Percentiles rank a stretch among this genome's conserved stretches.
phyloP scores from a whole-genome alignment of 53 echinoderm and acorn worm species.

The Holothuria leucospilota region DNA sequence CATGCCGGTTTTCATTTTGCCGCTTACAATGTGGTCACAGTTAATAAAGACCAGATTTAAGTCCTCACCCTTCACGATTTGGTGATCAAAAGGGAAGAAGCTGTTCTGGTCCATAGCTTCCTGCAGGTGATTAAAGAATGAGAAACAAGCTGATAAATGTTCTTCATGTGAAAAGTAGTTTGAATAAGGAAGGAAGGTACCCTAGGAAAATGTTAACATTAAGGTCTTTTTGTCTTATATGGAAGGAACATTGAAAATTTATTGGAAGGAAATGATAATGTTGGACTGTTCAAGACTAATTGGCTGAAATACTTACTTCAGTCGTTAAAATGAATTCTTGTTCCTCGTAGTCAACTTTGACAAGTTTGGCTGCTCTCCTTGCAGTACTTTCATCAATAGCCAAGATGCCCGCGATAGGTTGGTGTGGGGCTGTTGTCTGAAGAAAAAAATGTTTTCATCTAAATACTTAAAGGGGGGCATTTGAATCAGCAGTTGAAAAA shows the following conservation, averaged over 20 bases:
- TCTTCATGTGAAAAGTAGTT: no score
- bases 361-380: conserved; percentile 20
- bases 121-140: no score
- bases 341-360: conserved; percentile 20
- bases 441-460: no score
- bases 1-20: conserved; percentile 63
- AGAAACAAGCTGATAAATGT: no score
- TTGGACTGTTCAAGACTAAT: no score
- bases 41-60: conserved; percentile 51
- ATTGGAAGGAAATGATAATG: no score
- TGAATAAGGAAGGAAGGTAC: no score
- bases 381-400: conserved; percentile 34
- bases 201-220: no score
- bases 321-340: conserved; percentile 1
- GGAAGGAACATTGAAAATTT: no score
- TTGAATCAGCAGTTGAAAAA: no score
- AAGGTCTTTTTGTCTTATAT: no score
- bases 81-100: conserved; percentile 20
- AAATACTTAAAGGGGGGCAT: no score
- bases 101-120: conserved; percentile 65
- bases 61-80: conserved; percentile 55
- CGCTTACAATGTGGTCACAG: conserved; percentile 68
- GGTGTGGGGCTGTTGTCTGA: neutral
- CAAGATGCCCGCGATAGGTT: conserved; percentile 21
- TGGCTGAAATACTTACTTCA: neutral